A percentile compares a stretch with the other conserved stretches of the same genome.
Evolutionary conservation across 2,888 invertebrate species (phyloP).

Genomic region (Chymomyza fuscimana): DNA sequence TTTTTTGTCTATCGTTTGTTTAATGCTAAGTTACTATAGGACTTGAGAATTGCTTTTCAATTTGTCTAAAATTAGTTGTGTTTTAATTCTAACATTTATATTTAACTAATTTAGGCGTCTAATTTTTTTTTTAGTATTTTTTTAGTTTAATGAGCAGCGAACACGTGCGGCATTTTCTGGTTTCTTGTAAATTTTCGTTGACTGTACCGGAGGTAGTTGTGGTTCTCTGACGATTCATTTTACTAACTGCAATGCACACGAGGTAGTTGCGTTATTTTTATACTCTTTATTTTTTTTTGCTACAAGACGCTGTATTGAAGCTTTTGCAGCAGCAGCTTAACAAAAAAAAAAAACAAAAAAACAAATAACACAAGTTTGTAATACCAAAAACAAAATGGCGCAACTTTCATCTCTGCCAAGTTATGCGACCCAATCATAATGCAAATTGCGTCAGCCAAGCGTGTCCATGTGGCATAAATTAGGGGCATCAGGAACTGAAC

Average conservation of each 20-base stretch:
- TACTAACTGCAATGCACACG: conserved; percentile 38
- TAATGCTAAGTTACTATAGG: conserved; percentile 36
- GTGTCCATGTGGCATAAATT: conserved; percentile 21
- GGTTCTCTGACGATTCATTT: conserved; percentile 32
- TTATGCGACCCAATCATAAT: conserved; percentile 4
- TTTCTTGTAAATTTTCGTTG: conserved; percentile 25
- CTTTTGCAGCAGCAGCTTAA: neutral
- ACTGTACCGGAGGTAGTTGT: conserved; percentile 57
- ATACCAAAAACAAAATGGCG: neutral
- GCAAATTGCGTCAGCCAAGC: conserved; percentile 13
- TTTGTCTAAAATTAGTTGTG: conserved; percentile 35
- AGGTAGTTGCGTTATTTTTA: conserved; percentile 57
- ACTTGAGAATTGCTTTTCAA: conserved; percentile 63
- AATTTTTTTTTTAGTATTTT: conserved; percentile 10
- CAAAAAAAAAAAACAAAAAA: neutral
- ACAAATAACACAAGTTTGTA: neutral
- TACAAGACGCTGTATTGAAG: neutral
- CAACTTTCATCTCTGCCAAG: neutral
- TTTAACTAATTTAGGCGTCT: conserved; percentile 27
- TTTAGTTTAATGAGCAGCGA: conserved; percentile 11
- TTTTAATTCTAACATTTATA: conserved; percentile 16
- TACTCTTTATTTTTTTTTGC: conserved; percentile 11
- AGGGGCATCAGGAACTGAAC: conserved; percentile 18
- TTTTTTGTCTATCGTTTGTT: conserved; percentile 26
- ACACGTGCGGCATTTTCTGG: conserved; percentile 16